A percentile compares a stretch with the other conserved stretches of the same genome.
phyloP scores from a whole-genome alignment of 2,797 vertebrate species.

The Pseudomugil tenellus region DNA sequence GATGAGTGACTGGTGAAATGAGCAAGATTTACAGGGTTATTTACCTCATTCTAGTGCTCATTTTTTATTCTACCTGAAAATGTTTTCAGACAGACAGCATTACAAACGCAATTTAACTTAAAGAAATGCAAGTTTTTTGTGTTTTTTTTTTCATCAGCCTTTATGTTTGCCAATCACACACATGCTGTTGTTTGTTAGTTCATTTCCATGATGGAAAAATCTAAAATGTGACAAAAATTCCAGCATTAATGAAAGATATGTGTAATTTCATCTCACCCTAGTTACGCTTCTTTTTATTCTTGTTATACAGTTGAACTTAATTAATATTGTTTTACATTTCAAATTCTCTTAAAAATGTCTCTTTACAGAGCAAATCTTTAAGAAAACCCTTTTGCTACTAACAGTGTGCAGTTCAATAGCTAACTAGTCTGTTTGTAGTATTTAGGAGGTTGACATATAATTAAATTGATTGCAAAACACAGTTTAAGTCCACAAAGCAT shows the following conservation, averaged over 20 bases:
- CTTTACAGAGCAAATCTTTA: neutral
- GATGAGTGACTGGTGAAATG: slow-evolving; percentile 29
- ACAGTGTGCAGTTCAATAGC: neutral
- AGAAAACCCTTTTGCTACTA: neutral
- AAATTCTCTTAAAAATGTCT: no score
- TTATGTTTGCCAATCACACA: no score
- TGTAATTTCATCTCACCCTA: neutral
- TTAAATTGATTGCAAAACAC: neutral
- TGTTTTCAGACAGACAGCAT: neutral
- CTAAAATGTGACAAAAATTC: neutral
- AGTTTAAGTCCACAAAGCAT: neutral
- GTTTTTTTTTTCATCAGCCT: neutral
- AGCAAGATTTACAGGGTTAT: neutral
- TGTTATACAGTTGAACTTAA: neutral
- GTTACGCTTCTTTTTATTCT: neutral
- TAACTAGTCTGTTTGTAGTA: neutral
- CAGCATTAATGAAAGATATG: neutral
- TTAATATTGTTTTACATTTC: neutral
- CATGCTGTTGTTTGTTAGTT: no score
- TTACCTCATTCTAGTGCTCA: slow-evolving; percentile 1
- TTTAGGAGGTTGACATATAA: neutral
- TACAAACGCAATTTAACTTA: neutral
- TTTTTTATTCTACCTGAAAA: neutral
- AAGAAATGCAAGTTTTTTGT: neutral
- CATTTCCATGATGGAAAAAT: neutral